Conservation (phyloP, 2,888 invertebrate species). For the Girardia tigrina region DNA sequence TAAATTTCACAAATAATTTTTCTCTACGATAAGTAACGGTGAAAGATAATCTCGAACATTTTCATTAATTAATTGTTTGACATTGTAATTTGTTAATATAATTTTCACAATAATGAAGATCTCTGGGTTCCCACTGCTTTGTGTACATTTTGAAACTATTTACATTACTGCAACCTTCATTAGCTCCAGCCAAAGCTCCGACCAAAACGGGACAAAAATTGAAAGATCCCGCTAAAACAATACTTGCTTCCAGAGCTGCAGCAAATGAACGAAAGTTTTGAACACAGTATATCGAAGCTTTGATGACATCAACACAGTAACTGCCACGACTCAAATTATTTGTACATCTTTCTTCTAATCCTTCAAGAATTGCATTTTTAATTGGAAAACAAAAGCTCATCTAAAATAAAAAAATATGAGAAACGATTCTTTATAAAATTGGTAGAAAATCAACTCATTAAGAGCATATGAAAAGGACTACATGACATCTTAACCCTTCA, state of each 20-base stretch:
- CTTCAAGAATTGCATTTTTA: conserved; percentile 21
- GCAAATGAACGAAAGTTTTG: not conserved
- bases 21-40: no score
- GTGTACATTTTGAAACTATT: conserved; percentile 18
- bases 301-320: conserved; percentile 25
- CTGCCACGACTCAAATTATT: conserved; percentile 9
- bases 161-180: conserved; percentile 1
- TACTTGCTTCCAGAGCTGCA: conserved; percentile 4
- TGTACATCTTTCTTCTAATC: not conserved
- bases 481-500: no score
- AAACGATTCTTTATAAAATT: no score
- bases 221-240: not conserved
- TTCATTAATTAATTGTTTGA: no score
- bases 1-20: no score
- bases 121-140: not conserved
- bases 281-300: conserved; percentile 13
- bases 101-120: conserved; percentile 13
- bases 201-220: conserved; percentile 15
- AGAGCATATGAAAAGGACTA: no score
- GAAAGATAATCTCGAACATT: no score
- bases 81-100: not conserved
- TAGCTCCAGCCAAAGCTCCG: conserved; percentile 18
- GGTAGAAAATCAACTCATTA: no score
- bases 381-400: conserved; percentile 26
- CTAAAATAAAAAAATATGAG: not conserved